phyloP scores from a whole-genome alignment of 2,888 invertebrate genomes.

The Caenorhabditis wallacei region DNA sequence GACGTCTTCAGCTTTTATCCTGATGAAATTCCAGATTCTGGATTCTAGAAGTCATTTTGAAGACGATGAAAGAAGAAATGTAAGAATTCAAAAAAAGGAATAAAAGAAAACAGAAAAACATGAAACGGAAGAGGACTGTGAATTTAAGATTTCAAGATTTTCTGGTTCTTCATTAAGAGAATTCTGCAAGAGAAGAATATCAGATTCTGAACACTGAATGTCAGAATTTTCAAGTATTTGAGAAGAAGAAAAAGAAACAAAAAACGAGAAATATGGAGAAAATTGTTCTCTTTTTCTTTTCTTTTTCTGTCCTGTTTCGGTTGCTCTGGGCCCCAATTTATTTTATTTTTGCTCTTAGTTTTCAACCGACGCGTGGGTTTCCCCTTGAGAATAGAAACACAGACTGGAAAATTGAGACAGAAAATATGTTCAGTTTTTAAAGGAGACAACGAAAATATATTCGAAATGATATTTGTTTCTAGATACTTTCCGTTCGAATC shows the following conservation, averaged over 20 bases:
- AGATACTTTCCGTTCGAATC: neutral
- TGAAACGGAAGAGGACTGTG: conserved; percentile 29
- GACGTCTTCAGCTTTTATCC: conserved; percentile 47
- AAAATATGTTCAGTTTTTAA: conserved; percentile 40
- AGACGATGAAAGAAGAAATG: conserved; percentile 7
- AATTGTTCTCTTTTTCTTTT: conserved; percentile 19
- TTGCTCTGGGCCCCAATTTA: conserved; percentile 42
- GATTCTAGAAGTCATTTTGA: conserved; percentile 22
- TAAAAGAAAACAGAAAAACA: conserved; percentile 11
- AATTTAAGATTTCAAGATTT: conserved; percentile 24
- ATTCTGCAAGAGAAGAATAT: neutral
- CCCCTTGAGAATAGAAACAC: conserved; percentile 26
- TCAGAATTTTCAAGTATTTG: conserved; percentile 27
- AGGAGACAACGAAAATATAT: neutral
- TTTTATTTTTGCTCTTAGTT: conserved; percentile 46
- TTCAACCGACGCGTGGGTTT: conserved; percentile 20
- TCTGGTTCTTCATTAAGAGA: neutral
- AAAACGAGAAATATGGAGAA: conserved; percentile 22
- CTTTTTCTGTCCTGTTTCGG: neutral
- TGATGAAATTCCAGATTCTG: conserved; percentile 47
- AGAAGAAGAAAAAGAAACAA: neutral
- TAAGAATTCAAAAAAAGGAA: neutral
- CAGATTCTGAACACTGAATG: conserved; percentile 22
- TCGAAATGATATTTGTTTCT: neutral
- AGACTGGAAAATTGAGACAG: conserved; percentile 13